Evolutionary conservation across 2,888 invertebrate genomes (phyloP).

Genomic region (Brachylomia viminalis): DNA sequence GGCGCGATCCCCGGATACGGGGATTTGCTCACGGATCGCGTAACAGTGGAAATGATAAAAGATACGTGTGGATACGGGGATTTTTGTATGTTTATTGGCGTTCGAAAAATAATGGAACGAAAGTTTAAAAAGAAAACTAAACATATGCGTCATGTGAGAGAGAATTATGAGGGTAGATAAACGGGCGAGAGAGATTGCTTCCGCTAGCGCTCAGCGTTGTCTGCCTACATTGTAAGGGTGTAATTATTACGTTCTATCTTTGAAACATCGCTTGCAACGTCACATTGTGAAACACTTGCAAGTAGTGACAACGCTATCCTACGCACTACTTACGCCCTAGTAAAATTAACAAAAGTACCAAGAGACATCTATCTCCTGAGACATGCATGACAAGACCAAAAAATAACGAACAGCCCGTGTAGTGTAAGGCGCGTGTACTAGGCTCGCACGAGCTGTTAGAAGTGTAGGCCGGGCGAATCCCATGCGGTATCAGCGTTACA

Average conservation of each 20-base stretch:
- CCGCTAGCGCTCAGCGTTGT: slow-evolving; percentile 47
- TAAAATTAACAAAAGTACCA: slow-evolving; percentile 57
- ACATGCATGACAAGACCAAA: slow-evolving; percentile 63
- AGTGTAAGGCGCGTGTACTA: slow-evolving; percentile 71
- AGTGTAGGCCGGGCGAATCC: slow-evolving; percentile 77
- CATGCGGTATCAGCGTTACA: slow-evolving; percentile 86
- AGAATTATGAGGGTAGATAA: slow-evolving; percentile 63
- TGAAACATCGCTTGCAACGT: slow-evolving; percentile 48
- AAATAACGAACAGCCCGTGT: slow-evolving; percentile 61
- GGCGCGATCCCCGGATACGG: slow-evolving; percentile 86
- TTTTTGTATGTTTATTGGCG: slow-evolving; percentile 67
- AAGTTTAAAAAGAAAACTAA: slow-evolving; percentile 61
- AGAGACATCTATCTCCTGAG: slow-evolving; percentile 61
- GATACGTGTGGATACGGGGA: slow-evolving; percentile 78
- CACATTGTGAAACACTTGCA: slow-evolving; percentile 40
- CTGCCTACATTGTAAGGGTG: slow-evolving; percentile 63
- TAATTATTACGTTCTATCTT: slow-evolving; percentile 63
- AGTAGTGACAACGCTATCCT: slow-evolving; percentile 46
- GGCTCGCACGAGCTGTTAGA: slow-evolving; percentile 78
- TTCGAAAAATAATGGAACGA: slow-evolving; percentile 60
- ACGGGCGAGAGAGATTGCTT: slow-evolving; percentile 55
- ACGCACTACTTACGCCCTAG: slow-evolving; percentile 54
- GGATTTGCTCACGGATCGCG: slow-evolving; percentile 89
- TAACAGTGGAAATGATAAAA: slow-evolving; percentile 88
- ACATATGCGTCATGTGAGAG: slow-evolving; percentile 51